These are phyloP conservation scores for Bombycilla garrulus DNA, from an alignment of 2,113 vertebrate genomes.

Conservation along the genomic window DNA sequence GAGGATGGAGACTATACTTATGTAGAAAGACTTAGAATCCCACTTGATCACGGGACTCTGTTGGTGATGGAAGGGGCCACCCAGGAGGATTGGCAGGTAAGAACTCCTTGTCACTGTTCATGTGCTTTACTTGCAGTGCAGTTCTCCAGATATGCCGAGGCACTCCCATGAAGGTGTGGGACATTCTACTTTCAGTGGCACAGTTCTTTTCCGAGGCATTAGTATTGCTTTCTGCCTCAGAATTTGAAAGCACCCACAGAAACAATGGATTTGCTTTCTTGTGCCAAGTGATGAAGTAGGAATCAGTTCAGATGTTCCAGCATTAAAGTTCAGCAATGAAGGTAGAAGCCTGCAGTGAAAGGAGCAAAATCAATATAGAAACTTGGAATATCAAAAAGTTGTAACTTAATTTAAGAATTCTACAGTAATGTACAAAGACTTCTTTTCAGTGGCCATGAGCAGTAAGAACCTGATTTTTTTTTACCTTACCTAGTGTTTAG, in stretches of 20 bases:
- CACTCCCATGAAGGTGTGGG: background rate
- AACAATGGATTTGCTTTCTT: background rate
- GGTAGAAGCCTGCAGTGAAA: background rate
- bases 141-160: background rate
- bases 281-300: background rate
- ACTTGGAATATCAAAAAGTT: background rate
- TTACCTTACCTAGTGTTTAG: background rate
- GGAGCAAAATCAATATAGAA: background rate
- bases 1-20: constrained; percentile 88
- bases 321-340: background rate
- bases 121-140: background rate
- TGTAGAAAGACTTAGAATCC: constrained; percentile 80
- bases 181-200: background rate
- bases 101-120: background rate
- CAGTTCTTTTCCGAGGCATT: fast-evolving
- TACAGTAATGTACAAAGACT: background rate
- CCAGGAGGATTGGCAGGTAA: constrained; percentile 95
- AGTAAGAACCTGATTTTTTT: background rate
- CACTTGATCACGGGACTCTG: constrained; percentile 87
- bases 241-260: background rate
- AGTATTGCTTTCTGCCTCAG: background rate
- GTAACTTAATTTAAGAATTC: background rate
- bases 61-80: constrained; percentile 94
- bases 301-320: background rate
- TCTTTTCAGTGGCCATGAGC: background rate